Conservation (phyloP, 2,888 invertebrate genomes). For the Hyposoter didymator region DNA sequence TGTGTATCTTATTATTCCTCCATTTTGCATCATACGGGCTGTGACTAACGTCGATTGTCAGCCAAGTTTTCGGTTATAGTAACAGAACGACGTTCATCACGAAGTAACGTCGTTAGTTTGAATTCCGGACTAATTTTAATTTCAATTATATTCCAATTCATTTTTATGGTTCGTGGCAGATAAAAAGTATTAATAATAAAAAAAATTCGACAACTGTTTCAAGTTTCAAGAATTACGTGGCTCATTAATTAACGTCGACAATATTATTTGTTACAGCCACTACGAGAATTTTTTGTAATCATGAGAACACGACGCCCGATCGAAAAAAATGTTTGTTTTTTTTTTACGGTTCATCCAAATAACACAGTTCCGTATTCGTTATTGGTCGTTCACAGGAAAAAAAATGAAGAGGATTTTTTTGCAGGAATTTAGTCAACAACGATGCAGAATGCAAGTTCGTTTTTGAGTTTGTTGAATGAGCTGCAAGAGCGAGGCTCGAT, state of each 20-base stretch:
- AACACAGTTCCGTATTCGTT: too few species aligned
- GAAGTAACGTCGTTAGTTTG: neutral
- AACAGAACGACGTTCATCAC: neutral
- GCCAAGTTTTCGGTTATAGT: neutral
- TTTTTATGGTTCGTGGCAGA: neutral
- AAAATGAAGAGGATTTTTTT: neutral
- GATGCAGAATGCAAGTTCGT: neutral
- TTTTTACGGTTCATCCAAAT: too few species aligned
- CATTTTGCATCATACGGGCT: neutral
- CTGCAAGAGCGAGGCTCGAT: slow-evolving; percentile 5
- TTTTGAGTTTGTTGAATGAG: neutral
- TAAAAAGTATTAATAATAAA: too few species aligned
- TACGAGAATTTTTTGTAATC: too few species aligned
- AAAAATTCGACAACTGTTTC: too few species aligned
- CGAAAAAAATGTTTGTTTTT: too few species aligned
- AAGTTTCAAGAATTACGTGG: too few species aligned
- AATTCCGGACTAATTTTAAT: neutral
- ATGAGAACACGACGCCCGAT: too few species aligned
- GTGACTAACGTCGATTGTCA: neutral
- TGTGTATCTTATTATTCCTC: neutral
- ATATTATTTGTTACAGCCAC: too few species aligned
- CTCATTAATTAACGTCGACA: too few species aligned
- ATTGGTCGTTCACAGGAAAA: too few species aligned
- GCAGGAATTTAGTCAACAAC: neutral
- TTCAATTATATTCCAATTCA: neutral